Conservation (phyloP, 2,113 vertebrate genomes). For the Callaeas wilsoni region DNA sequence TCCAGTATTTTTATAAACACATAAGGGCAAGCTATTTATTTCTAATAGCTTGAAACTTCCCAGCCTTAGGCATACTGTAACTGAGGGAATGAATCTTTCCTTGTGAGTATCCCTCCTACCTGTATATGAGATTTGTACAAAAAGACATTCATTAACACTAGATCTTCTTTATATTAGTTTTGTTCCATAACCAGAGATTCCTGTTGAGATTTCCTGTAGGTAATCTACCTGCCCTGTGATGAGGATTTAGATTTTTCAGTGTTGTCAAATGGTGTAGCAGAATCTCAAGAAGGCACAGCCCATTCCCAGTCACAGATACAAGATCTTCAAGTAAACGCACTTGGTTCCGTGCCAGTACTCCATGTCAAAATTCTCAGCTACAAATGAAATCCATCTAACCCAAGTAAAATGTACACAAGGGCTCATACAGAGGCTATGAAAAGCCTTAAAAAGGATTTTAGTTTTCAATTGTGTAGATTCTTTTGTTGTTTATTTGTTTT, state of each 20-base stretch:
- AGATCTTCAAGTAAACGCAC: neutral
- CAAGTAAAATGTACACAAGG: neutral
- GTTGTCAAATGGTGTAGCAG: neutral
- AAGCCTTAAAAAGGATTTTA: neutral
- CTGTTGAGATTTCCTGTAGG: neutral
- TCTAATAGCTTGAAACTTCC: neutral
- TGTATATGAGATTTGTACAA: neutral
- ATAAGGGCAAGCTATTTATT: neutral
- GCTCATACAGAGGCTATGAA: neutral
- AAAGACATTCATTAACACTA: neutral
- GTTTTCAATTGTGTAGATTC: neutral
- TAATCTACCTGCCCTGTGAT: neutral
- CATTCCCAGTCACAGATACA: neutral
- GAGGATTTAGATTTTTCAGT: neutral
- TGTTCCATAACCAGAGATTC: neutral
- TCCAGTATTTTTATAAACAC: neutral
- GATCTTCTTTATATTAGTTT: neutral
- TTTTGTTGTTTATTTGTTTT: neutral
- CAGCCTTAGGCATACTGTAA: neutral
- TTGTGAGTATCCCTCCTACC: neutral
- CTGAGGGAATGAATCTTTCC: neutral
- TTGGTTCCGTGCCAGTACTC: neutral
- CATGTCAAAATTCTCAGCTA: neutral
- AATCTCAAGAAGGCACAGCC: neutral
- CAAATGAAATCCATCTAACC: neutral